Conservation (phyloP, 2,113 vertebrate genomes). For the Nansenia antarctica region DNA sequence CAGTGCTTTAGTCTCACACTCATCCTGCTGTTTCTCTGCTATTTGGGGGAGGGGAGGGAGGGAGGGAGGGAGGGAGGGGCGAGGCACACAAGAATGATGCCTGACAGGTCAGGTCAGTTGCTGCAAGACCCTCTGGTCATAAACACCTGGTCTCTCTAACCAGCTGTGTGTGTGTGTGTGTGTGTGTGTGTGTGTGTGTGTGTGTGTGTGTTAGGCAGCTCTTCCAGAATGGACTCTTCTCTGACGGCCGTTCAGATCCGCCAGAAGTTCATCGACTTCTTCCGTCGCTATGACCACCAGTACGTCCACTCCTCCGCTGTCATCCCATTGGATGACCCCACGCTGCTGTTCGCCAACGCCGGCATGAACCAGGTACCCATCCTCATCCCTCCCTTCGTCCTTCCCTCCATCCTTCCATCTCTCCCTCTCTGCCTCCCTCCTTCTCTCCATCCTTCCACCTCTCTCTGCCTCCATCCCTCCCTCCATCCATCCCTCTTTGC, state of each 20-base stretch:
- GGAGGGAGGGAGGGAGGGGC: no score
- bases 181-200: slow-evolving; percentile 2
- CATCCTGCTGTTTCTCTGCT: no score
- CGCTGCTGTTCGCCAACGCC: slow-evolving; percentile 95
- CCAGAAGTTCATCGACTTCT: slow-evolving; percentile 93
- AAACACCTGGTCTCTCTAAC: no score
- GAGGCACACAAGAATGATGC: no score
- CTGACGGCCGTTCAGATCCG: slow-evolving; percentile 90
- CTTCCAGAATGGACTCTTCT: slow-evolving; percentile 79
- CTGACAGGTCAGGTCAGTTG: no score
- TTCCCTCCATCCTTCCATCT: neutral
- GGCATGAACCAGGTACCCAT: slow-evolving; percentile 96
- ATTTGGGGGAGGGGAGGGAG: no score
- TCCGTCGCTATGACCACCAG: slow-evolving; percentile 82
- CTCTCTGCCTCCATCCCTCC: no score
- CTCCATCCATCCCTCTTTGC: no score
- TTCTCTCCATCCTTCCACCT: no score
- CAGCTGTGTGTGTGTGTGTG: no score
- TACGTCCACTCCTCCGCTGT: slow-evolving; percentile 95
- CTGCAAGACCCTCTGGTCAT: no score
- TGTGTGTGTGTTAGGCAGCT: slow-evolving; percentile 23
- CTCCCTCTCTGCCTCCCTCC: slow-evolving; percentile 38
- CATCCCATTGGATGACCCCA: slow-evolving; percentile 94
- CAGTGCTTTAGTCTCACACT: no score
- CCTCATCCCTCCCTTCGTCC: neutral